Conservation (phyloP, 2,113 vertebrate species). For the Tragulus kanchil region DNA sequence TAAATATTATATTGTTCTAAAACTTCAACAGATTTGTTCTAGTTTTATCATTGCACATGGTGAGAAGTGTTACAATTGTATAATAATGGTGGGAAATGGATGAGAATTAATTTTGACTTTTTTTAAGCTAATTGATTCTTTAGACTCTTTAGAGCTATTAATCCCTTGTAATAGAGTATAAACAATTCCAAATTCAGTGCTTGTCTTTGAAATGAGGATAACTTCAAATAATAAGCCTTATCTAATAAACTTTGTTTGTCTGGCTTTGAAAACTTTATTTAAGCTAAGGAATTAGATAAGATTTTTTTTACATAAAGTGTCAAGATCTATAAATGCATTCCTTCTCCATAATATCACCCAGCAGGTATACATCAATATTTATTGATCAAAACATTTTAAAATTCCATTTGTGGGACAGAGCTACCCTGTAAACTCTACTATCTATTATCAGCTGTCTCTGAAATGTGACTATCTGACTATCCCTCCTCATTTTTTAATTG, state of each 20-base stretch:
- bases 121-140: conserved; percentile 32
- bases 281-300: neutral
- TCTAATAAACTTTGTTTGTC: conserved; percentile 2
- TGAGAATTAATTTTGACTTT: conserved; percentile 49
- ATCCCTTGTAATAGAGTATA: conserved; percentile 36
- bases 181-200: conserved; percentile 11
- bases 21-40: neutral
- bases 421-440: neutral
- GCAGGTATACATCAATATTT: neutral
- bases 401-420: neutral
- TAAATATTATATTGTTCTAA: conserved; percentile 6
- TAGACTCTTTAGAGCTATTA: conserved; percentile 17
- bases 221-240: conserved; percentile 6
- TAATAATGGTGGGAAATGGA: conserved; percentile 9
- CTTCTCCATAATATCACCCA: neutral
- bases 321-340: neutral
- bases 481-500: neutral
- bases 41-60: neutral
- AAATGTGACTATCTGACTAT: neutral
- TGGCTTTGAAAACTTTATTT: conserved; percentile 30
- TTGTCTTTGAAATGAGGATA: conserved; percentile 58
- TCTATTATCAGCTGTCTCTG: neutral
- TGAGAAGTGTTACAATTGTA: conserved; percentile 1
- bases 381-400: neutral
- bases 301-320: neutral